Evolutionary conservation across 2,888 invertebrate genomes (phyloP), one percentile per base, ranked within the genome.

Genomic region (Idaea straminata): DNA sequence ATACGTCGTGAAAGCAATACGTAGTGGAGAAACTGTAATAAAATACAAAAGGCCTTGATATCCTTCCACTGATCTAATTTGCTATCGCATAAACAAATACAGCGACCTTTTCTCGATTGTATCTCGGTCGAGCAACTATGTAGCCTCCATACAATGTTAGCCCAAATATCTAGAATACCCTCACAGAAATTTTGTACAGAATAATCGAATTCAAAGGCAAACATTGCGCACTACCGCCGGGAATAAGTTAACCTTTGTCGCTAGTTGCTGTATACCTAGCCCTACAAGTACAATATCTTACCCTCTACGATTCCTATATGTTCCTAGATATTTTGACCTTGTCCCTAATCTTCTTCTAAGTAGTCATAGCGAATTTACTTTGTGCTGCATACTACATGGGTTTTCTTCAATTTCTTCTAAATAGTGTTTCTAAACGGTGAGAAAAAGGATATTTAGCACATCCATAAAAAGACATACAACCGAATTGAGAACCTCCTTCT

Each of bases 111-210:
- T 47, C 47, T 47, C 47, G 47, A 47, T 47, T 47, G 47, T 47
- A 47, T 47, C 47, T 47, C 47, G 47, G 47, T 47, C 47, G 47
- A 47, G 47, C 47, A 47, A 47, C 47, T 47, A 47, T 47, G 47
- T 47, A 47, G 47, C 10, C 10, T 47, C 47, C 10, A 47, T 47
- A 47, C 47, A 47, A 47, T 47, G 47, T 47, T 47, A 47, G 47
- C 10, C 47, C 5, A 47, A 47, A 47, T 47, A 47, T 47, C 47
- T 47, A 47, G 47, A 47, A 47, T 47, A 47, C 47, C 47, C 10
- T 47, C 63, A 67, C 74, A 75, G 75, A 77, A 75, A 77, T 77
- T 77, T 71, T 68, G 67, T 74, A 71, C 75, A 80, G 15, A 25
- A 34, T 34, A 59, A 59, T 59, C 59, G 59, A 59, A 59, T 34